These are phyloP conservation scores for Leptopilina boulardi DNA, from an alignment of 1,140 invertebrate species.

Conservation along the genomic window DNA sequence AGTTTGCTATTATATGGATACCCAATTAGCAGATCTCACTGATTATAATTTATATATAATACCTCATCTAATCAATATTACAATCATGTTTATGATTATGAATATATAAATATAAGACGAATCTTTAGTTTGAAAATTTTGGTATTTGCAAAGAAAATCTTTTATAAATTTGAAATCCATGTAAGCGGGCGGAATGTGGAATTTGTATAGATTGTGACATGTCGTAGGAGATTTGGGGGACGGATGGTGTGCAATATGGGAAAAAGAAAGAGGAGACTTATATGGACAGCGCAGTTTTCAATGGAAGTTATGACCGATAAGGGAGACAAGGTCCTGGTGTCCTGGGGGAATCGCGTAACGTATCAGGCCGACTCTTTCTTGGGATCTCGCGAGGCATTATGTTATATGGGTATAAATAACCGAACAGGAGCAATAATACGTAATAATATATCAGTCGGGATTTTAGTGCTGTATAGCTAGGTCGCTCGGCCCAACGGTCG, in stretches of 20 bases:
- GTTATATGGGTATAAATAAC: constrained; percentile 77
- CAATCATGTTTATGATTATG: no score
- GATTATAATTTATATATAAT: no score
- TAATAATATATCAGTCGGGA: constrained; percentile 78
- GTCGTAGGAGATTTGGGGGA: constrained; percentile 53
- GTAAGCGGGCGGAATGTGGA: constrained; percentile 28
- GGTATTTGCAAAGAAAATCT: no score
- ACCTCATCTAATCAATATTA: no score
- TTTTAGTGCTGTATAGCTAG: constrained; percentile 75
- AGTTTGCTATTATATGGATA: no score
- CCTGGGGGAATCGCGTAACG: constrained; percentile 64
- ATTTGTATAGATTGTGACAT: constrained; percentile 50
- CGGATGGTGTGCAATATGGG: constrained; percentile 46
- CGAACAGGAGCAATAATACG: constrained; percentile 76
- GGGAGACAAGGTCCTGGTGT: constrained; percentile 71
- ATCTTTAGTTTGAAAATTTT: background rate
- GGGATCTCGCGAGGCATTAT: constrained; percentile 74
- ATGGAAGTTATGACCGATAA: constrained; percentile 75
- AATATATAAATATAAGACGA: no score
- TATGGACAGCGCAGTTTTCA: constrained; percentile 60
- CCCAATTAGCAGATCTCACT: no score
- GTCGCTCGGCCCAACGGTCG: constrained; percentile 73
- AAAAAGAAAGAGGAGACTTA: constrained; percentile 52
- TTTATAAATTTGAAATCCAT: background rate
- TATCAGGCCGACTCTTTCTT: constrained; percentile 66